Conservation (phyloP, 2,113 vertebrate genomes). For the Ictalurus furcatus region DNA sequence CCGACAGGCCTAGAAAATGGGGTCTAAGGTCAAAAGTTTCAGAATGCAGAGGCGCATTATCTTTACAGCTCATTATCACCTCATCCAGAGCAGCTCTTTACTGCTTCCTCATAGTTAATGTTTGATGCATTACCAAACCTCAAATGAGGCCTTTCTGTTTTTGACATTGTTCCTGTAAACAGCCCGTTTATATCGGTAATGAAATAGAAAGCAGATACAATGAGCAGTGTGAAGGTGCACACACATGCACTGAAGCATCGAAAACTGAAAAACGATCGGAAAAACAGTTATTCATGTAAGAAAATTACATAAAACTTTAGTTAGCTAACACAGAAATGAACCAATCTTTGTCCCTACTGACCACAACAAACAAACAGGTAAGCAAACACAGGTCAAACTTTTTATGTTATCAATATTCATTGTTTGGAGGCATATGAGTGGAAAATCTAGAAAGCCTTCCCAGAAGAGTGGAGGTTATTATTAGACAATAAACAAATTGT, state of each 20-base stretch:
- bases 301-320: neutral
- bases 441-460: neutral
- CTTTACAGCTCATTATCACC: constrained; percentile 47
- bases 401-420: neutral
- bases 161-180: constrained; percentile 10
- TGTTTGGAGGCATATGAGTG: neutral
- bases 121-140: constrained; percentile 39
- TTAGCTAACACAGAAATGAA: neutral
- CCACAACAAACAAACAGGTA: neutral
- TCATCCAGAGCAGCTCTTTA: constrained; percentile 43
- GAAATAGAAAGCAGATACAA: constrained; percentile 4
- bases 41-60: constrained; percentile 39
- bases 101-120: constrained; percentile 45
- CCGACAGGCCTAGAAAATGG: constrained; percentile 47
- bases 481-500: neutral
- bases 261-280: neutral
- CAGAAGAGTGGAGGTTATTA: neutral
- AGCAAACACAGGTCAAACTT: neutral
- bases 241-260: neutral
- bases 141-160: constrained; percentile 13
- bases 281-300: neutral
- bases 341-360: neutral
- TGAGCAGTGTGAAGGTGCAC: neutral
- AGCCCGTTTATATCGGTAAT: neutral
- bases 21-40: constrained; percentile 45